Conservation (phyloP, 2,113 vertebrate species). For the Abramis brama region DNA sequence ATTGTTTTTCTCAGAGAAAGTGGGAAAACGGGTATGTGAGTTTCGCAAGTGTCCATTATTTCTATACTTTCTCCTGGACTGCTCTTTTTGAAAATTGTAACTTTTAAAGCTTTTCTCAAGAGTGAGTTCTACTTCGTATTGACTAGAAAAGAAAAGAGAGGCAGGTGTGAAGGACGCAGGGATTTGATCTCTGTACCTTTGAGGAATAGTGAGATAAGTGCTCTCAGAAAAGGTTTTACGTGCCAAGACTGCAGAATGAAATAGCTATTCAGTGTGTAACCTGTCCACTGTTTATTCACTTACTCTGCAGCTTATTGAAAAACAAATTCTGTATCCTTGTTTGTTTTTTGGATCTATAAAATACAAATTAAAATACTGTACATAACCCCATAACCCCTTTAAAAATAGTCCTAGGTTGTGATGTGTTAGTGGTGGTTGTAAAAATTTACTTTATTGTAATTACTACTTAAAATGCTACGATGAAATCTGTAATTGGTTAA, state of each 20-base stretch:
- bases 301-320: neutral
- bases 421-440: neutral
- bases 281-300: conserved; percentile 4
- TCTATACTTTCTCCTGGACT: neutral
- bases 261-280: conserved; percentile 1
- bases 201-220: conserved; percentile 54
- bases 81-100: neutral
- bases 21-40: neutral
- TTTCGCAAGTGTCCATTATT: neutral
- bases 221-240: conserved; percentile 36
- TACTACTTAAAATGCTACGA: neutral
- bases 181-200: conserved; percentile 48
- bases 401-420: neutral
- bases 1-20: neutral
- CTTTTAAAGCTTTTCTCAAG: neutral
- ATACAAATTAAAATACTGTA: neutral
- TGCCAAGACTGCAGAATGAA: conserved; percentile 35
- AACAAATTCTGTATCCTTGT: neutral
- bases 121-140: neutral
- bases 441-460: neutral
- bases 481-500: neutral
- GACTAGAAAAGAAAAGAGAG: conserved; percentile 5
- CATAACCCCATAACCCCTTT: neutral
- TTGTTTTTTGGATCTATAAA: neutral
- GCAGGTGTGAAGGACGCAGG: conserved; percentile 37